Evolutionary conservation across 2,888 invertebrate species (phyloP), one percentile per base, ranked within the genome.

Genomic region (Platycheirus rosarum): DNA sequence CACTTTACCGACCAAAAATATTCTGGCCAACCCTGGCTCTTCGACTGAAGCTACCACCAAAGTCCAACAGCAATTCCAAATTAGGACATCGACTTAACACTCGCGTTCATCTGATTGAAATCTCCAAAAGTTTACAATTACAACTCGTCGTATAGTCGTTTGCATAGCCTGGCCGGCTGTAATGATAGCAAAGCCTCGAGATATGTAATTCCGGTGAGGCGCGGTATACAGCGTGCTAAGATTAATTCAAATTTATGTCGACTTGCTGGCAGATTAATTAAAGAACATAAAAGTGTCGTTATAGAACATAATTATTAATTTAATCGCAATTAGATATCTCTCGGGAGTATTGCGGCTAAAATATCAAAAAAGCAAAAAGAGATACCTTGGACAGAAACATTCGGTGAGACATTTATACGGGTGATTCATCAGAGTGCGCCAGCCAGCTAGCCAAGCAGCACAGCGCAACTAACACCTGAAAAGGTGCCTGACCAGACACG

Each of bases 261-360:
- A 78, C 74, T 84, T 65, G 77, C 74, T 84, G 84, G 84, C 85
- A 85, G 85, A 86, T 89, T 89, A 89, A 89, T 89, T 89, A 89
- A 88, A 88, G 88, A 88, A 88, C 89, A 89, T 89, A 88, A 89
- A 89, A 89, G 87, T 89, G 89, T 89, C 89, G 88, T 88, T 85
- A 84, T 76, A 84, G 88, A 88, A 88, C 89, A 89, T 89, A 89
- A 89, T 89, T 89, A 89, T 89, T 89, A 89, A 89, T 89, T 89
- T 89, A 89, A 89, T 89, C 89, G 89, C 88, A 88, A 89, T 89
- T 89, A 88, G 85, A 71, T 78, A 85, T 85, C 85, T 62, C 11
- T 48, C 29, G 8, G 23, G 51, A 40, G 70, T 60, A 66, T 51
- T 68, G 68, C n/a, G n/a, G 62, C n/a, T 23, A 9, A 42, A 66